phyloP scores from a whole-genome alignment of 1,140 invertebrate species.

The Ostrea edulis region DNA sequence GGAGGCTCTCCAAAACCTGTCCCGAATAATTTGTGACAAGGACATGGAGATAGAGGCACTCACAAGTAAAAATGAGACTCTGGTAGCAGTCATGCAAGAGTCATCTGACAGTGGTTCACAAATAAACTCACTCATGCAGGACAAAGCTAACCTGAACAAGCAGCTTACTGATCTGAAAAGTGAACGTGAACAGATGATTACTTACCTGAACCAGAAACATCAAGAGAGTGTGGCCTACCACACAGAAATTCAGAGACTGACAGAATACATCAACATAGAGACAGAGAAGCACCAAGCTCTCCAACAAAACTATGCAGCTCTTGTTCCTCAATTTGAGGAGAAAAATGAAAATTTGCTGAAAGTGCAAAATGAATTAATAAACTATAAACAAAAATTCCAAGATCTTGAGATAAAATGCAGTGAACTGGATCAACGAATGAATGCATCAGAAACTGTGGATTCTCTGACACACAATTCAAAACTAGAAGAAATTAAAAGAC shows the following conservation, averaged over 20 bases:
- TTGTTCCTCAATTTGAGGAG: conserved; percentile 77
- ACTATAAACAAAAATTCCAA: conserved; percentile 79
- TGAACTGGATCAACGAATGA: conserved; percentile 71
- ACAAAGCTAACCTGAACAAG: conserved; percentile 77
- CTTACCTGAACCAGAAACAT: conserved; percentile 88
- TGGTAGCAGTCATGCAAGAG: conserved; percentile 78
- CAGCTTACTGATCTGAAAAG: conserved; percentile 75
- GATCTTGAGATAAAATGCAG: conserved; percentile 80
- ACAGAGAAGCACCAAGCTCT: conserved; percentile 75
- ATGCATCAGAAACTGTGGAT: conserved; percentile 69
- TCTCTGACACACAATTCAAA: conserved; percentile 68
- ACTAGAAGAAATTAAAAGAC: conserved; percentile 66
- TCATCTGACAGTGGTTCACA: conserved; percentile 66
- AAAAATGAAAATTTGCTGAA: conserved; percentile 80
- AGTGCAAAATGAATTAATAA: conserved; percentile 81
- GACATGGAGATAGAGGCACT: conserved; percentile 80
- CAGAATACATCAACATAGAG: conserved; percentile 72
- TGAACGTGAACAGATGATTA: conserved; percentile 88
- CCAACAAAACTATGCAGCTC: conserved; percentile 75
- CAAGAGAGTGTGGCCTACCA: conserved; percentile 91
- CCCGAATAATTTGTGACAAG: conserved; percentile 79
- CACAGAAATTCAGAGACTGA: conserved; percentile 89
- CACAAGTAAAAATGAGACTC: conserved; percentile 78
- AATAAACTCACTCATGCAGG: conserved; percentile 73
- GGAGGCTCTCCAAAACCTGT: conserved; percentile 79